A percentile compares a stretch with the other conserved stretches of the same genome.
Conservation (phyloP, 1,140 invertebrate species). For the Cydia pomonella region DNA sequence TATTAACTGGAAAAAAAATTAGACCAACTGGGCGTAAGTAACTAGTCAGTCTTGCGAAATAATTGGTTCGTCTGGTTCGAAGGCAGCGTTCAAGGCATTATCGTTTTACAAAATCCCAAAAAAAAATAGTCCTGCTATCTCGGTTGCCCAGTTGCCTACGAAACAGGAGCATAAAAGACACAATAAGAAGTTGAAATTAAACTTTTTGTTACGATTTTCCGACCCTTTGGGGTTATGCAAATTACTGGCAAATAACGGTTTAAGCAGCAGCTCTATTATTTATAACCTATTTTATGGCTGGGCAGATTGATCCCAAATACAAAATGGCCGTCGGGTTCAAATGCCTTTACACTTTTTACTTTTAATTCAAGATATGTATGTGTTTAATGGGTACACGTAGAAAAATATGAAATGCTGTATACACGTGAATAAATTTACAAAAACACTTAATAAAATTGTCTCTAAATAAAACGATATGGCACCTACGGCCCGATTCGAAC, state of each 20-base stretch:
- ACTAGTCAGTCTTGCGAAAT: conserved; percentile 11
- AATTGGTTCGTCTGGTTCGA: conserved; percentile 22
- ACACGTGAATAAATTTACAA: no score
- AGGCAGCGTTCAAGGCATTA: neutral
- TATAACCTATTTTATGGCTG: neutral
- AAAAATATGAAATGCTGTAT: neutral
- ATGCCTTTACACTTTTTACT: neutral
- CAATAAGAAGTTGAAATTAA: neutral
- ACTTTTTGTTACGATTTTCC: neutral
- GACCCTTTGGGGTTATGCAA: neutral
- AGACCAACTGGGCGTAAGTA: neutral
- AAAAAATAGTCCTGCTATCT: conserved; percentile 8
- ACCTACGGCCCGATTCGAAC: no score
- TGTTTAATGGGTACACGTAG: neutral
- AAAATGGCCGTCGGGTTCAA: neutral
- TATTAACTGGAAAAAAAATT: neutral
- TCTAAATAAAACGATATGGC: no score
- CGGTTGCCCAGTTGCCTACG: neutral
- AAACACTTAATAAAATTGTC: no score
- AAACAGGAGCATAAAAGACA: neutral
- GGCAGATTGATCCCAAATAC: neutral
- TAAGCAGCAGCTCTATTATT: conserved; percentile 5
- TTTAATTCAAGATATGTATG: neutral
- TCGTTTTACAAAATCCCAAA: neutral
- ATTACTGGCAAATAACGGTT: neutral